Evolutionary conservation across 2,797 vertebrate genomes (phyloP).

Genomic region (Tenualosa thibaudeaui): DNA sequence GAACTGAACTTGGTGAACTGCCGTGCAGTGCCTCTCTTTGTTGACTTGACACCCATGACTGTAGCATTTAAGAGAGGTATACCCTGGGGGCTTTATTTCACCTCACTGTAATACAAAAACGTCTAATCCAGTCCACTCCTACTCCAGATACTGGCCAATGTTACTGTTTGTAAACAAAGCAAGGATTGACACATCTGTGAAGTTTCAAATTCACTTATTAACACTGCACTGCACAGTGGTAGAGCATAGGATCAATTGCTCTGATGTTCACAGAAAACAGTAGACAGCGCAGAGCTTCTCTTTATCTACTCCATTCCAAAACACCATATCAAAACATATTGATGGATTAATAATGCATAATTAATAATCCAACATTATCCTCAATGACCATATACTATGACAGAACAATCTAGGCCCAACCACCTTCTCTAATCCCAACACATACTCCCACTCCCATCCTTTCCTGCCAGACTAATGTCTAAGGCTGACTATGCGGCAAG

Average conservation of each 20-base stretch:
- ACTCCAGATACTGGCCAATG: not conserved
- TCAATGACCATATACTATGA: not conserved
- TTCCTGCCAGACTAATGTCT: not conserved
- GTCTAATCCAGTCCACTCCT: not conserved
- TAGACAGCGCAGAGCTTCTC: not conserved
- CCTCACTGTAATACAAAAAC: not conserved
- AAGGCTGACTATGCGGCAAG: not conserved
- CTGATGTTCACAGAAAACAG: not conserved
- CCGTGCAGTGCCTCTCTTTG: conserved; percentile 3
- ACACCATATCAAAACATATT: not conserved
- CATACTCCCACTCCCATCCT: not conserved
- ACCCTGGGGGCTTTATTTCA: not conserved
- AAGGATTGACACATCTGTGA: not conserved
- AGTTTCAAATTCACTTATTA: not conserved
- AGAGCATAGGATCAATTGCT: not conserved
- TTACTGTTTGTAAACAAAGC: conserved; percentile 16
- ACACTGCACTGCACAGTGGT: not conserved
- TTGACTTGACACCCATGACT: conserved; percentile 32
- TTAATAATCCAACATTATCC: not conserved
- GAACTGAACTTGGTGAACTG: conserved; percentile 45
- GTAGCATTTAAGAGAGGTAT: conserved; percentile 3
- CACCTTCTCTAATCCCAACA: not conserved
- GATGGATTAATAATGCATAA: not conserved
- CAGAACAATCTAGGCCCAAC: not conserved
- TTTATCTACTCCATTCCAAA: not conserved